Conservation (phyloP, 2,797 vertebrate species). For the Anabas testudineus region DNA sequence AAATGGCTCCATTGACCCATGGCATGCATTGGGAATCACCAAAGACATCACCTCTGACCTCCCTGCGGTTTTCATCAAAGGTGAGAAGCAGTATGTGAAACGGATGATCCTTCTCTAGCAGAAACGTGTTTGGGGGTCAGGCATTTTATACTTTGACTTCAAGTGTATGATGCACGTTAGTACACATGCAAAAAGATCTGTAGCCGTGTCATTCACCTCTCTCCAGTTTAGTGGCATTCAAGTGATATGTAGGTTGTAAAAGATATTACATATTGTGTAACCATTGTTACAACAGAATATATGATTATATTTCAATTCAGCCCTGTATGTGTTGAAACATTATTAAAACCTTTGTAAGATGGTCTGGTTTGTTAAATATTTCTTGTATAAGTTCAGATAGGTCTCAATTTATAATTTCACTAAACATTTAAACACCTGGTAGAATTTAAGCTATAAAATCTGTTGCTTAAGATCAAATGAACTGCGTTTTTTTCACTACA, state of each 20-base stretch:
- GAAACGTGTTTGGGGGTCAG: background rate
- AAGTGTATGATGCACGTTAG: background rate
- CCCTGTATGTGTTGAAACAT: background rate
- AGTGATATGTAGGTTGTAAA: too few relatives aligned
- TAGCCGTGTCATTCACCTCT: background rate
- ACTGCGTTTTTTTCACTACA: background rate
- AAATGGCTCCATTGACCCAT: conserved; percentile 81
- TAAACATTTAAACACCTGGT: too few relatives aligned
- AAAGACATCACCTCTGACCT: conserved; percentile 71
- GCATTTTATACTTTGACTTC: background rate
- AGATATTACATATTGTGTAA: too few relatives aligned
- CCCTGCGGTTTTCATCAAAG: conserved; percentile 79
- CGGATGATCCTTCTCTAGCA: background rate
- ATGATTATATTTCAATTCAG: too few relatives aligned
- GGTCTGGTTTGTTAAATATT: background rate
- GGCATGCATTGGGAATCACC: conserved; percentile 82
- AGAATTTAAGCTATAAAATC: background rate
- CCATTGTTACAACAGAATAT: too few relatives aligned
- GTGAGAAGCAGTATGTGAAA: conserved; percentile 51
- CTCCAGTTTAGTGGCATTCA: background rate
- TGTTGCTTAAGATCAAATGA: background rate
- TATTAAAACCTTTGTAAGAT: background rate
- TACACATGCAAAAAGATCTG: background rate
- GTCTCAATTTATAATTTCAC: too few relatives aligned
- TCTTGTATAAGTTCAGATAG: background rate